Evolutionary conservation across 1,140 invertebrate species (phyloP), one percentile per base, ranked within the genome.

Genomic region (Anastrepha ludens): DNA sequence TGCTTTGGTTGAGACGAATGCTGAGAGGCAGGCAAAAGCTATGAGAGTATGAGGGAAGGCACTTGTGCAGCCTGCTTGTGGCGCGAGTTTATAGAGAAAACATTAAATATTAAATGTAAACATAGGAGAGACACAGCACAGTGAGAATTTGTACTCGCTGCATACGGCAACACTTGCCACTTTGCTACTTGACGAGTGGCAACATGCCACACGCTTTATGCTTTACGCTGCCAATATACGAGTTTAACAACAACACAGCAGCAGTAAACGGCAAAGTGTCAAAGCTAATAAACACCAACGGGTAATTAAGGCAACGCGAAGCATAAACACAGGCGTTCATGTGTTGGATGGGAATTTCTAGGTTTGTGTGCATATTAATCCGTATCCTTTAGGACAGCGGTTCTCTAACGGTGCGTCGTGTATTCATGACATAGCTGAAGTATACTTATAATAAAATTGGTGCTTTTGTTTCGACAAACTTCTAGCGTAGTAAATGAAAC

Each of bases 271-370:
- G 67, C 67, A 74, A 81, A 58, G 74, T 81, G 74, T 81, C 74
- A 81, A 81, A 81, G 74, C 74, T 81, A 81, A 81, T 81, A 81
- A 81, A 81, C 44, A 47, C 74, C 74, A 81, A 81, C 44, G 74
- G 50, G 55, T 81, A 81, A 81, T 81, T 81, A 81, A 55, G 47
- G 74, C 74, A 81, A 81, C 55, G 11, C 11, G 47, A 29, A 81
- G 74, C 74, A 81, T 81, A 81, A 81, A 81, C 74, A 81, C 74
- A 81, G 50, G 50, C 47, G 47, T 20, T 55, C 55, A n/a, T 5
- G 0, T 74, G 41, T 7, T 47, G 13, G 13, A 15, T 74, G 6
- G n/a, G 7, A 62, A 62, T 13, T 17, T 29, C 13, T n/a, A 81
- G 11, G 7, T n/a, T 0, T 81, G 20, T 17, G 74, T 1, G 67